Evolutionary conservation across 2,797 vertebrate species (phyloP), one percentile per base, ranked within the genome.

Genomic region (Takifugu rubripes): DNA sequence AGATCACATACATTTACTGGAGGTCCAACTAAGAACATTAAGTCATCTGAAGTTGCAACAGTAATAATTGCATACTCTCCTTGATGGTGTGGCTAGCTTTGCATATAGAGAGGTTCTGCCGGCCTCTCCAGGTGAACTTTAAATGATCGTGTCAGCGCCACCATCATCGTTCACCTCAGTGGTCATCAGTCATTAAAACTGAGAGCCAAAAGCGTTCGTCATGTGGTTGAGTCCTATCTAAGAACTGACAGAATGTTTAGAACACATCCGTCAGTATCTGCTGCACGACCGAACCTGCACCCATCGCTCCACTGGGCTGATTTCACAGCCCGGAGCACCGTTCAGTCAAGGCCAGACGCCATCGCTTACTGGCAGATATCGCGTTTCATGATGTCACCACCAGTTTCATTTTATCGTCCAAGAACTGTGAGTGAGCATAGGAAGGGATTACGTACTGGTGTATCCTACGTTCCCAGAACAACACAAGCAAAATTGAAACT

Each of bases 341-440:
- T 77, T 68, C 53, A 54, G 3, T 70, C 60, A 70, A 61, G 61
- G 31, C 61, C 21, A 5, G 50, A 70, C 44, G 36, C 49, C 43
- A 52, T 44, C 52, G 50, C 54, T 64, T 14, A 5, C 67, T 69
- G 80, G 78, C 68, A 71, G 57, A 59, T 75, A 69, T 48, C 56
- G 52, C 61, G 29, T 67, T 48, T 64, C 52, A 56, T 75, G 70
- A 76, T 11, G 49, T 77, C 70, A 72, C 56, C 56, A 52, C 4
- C 50, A 17, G 31, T 54, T 74, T 67, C 78, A 72, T 46, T 43
- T 67, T 52, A 2, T n/a, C 56, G 56, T 26, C 45, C n/a, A 64
- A 66, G 67, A 42, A 42, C 36, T 14, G 24, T 52, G 54, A 47
- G 25, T 2, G 51, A 55, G 52, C 3, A 2, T 36, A 53, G 57